Percentiles rank a stretch among this genome's conserved stretches.
Evolutionary conservation across 2,113 vertebrate species (phyloP).

Genomic region (Limanda limanda): DNA sequence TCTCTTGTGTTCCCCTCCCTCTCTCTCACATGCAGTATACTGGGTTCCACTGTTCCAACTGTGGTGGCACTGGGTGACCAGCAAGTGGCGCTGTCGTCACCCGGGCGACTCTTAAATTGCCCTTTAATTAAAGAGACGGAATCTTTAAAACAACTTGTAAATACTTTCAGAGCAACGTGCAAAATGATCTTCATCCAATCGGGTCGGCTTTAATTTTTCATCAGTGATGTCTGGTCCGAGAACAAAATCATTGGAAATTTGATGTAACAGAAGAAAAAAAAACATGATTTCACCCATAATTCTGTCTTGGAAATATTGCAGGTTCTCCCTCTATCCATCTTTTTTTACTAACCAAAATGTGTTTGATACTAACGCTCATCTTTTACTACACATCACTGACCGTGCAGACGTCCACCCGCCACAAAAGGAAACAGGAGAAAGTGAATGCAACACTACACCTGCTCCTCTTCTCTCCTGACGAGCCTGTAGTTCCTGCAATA

Average conservation of each 20-base stretch:
- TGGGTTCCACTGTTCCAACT: constrained; percentile 30
- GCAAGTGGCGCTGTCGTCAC: constrained; percentile 57
- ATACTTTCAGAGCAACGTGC: constrained; percentile 58
- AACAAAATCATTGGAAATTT: not conserved
- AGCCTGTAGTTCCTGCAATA: constrained; percentile 69
- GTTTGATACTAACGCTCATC: constrained; percentile 57
- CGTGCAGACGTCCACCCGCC: not conserved
- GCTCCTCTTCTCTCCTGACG: constrained; percentile 32
- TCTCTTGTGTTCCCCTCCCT: not conserved
- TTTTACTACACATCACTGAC: constrained; percentile 18
- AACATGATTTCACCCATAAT: not conserved
- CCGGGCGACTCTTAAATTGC: constrained; percentile 38
- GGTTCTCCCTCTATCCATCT: not conserved
- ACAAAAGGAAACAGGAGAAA: constrained; percentile 69
- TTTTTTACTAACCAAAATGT: constrained; percentile 56
- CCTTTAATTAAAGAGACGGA: constrained; percentile 58
- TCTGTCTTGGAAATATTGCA: constrained; percentile 16
- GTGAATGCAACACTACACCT: constrained; percentile 61
- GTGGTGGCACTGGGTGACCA: constrained; percentile 49
- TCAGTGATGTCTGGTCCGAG: not conserved
- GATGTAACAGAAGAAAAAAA: not conserved
- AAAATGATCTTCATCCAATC: constrained; percentile 2
- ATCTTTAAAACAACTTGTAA: constrained; percentile 63
- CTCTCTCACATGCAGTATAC: constrained; percentile 13
- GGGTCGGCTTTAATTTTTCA: constrained; percentile 9